Percentiles rank a stretch among this genome's conserved stretches.
These are phyloP conservation scores for Neomonachus schauinslandi DNA, from an alignment of 2,113 vertebrate species.

Conservation along the genomic window DNA sequence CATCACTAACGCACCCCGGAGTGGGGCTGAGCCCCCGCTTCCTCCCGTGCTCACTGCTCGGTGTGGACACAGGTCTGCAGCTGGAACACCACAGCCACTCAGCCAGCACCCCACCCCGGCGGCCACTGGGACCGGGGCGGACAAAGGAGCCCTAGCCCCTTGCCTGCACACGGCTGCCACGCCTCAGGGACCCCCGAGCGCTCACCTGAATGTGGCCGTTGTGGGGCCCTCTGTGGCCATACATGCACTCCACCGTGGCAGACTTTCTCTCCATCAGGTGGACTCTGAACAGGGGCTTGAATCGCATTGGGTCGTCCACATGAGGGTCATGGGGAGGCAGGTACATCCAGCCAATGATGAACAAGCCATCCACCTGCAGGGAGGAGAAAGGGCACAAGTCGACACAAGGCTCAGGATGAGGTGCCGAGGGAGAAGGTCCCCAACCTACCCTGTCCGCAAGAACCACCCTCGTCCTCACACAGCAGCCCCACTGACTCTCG, in stretches of 20 bases:
- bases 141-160: background rate
- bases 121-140: fast-evolving
- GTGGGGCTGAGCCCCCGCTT: background rate
- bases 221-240: conserved; percentile 97
- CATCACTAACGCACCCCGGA: background rate
- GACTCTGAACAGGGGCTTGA: conserved; percentile 96
- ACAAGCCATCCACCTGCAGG: conserved; percentile 94
- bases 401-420: background rate
- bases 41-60: fast-evolving
- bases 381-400: background rate
- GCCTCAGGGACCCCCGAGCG: background rate
- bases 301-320: conserved; percentile 97
- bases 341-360: conserved; percentile 99
- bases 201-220: conserved; percentile 96
- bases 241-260: conserved; percentile 98
- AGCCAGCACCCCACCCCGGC: background rate
- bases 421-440: background rate
- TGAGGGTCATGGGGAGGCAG: conserved; percentile 97
- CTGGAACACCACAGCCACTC: fast-evolving
- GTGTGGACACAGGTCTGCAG: fast-evolving
- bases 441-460: background rate
- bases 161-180: fast-evolving
- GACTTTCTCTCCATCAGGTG: conserved; percentile 94
- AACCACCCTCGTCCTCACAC: background rate
- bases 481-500: background rate